Base-by-base conservation (phyloP, 2,797 vertebrate species). In the Melanotaenia trifasciata region DNA sequence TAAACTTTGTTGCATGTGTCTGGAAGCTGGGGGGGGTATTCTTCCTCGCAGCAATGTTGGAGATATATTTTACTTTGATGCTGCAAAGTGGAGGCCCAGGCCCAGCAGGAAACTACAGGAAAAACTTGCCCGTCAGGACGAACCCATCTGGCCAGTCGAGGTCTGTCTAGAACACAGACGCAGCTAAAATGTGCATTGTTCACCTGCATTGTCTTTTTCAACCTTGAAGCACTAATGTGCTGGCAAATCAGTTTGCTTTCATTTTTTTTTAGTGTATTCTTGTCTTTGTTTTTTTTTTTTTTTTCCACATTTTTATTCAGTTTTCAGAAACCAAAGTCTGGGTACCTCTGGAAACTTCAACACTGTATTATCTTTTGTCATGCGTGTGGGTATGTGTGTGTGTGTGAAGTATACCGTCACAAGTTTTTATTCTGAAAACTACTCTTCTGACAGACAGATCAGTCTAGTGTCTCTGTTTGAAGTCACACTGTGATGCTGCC, bases 31-130 rank as follows among this genome's bases (percentile, higher is more conserved):
- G 43, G 45, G 70, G 50, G 72, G 79, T 1, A 53, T 32, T 32
- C 69, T 65, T 79, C 32, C 47, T 58, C 58, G 45, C 20, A 1
- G 45, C 14, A 20, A 78, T 71, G 38, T 63, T 66, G 65, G 26
- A 78, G 81, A 75, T 77, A 30, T 35, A 50, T 59, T 72, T 32
- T 11, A 54, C 83, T 91, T 93, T 89, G 87, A 90, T 90, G 84
- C 84, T 59, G 54, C 3, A 14, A 84, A 77, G 67, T 68, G 57
- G 70, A 74, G 79, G 70, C 79, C 65, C 13, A 57, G 56, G 79
- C 76, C 51, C 74, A 58, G 76, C 78, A 73, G 79, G 80, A 78
- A 71, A 66, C 5, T 7, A 53, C 72, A 51, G 65, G 51, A 87
- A 60, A 38, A 53, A 64, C 70, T 57, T 2, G 50, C 26, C 64